A percentile compares a stretch with the other conserved stretches of the same genome.
Conservation (phyloP, 2,888 invertebrate species). For the Flexamia atlantica region DNA sequence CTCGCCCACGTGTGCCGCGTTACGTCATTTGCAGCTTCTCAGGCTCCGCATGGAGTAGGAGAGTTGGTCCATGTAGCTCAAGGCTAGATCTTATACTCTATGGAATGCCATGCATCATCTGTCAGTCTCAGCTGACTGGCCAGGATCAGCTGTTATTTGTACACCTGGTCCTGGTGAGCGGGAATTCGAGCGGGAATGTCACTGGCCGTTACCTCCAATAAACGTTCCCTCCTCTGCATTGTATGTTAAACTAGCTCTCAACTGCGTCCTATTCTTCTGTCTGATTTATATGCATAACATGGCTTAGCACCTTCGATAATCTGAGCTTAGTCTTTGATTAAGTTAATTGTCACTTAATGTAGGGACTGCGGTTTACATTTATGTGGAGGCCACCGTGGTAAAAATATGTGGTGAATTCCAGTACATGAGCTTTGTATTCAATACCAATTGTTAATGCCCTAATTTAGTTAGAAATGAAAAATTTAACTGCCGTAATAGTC, state of each 20-base stretch:
- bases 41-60: not conserved
- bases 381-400: too few relatives aligned
- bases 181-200: not conserved
- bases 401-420: too few relatives aligned
- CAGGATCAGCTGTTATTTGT: conserved; percentile 36
- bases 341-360: too few relatives aligned
- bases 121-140: conserved; percentile 10
- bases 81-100: not conserved
- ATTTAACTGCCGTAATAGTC: too few relatives aligned
- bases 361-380: too few relatives aligned
- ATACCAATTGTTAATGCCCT: too few relatives aligned
- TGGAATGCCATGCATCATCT: conserved; percentile 38
- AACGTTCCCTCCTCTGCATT: not conserved
- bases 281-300: not conserved
- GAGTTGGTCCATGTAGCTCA: conserved; percentile 1
- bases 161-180: conserved; percentile 10
- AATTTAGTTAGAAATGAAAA: too few relatives aligned
- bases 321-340: not conserved
- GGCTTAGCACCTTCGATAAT: not conserved
- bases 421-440: too few relatives aligned
- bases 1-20: too few relatives aligned
- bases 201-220: conserved; percentile 13
- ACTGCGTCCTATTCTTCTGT: not conserved
- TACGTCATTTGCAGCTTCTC: not conserved
- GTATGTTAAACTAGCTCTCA: not conserved